Base-by-base conservation (phyloP, 2,797 vertebrate species). In the Poeciliopsis turneri region DNA sequence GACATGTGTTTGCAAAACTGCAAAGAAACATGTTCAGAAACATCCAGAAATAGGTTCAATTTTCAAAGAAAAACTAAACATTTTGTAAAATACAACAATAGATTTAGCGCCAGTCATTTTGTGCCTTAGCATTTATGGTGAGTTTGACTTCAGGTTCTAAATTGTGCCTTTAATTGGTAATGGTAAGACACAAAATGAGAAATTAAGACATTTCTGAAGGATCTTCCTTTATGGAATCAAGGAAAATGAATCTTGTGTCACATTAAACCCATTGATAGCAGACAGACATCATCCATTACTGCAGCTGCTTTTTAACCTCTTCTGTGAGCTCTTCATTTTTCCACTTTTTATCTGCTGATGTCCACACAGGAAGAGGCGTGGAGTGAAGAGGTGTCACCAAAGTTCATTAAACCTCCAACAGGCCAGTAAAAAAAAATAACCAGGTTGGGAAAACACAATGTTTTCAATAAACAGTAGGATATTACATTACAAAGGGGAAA, bases 301-400 rank as follows among this genome's bases (percentile, higher is more conserved):
- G 73, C 73, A 78, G 78, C 39, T n/a, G 43, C 53, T 78, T 86
- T 81, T 85, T 80, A 77, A 57, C 74, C 86, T 79, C 82, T 90
- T 81, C 43, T 45, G 16, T 79, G 72, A 76, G 77, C 76, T 87
- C 80, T 84, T 90, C 87, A 2, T 77, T 36, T 61, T 18, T 83
- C 82, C 77, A 78, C 75, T 75, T 69, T 82, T 90, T 84, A 77
- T 89, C 77, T 85, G 64, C 82, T 72, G 81, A 30, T 49, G 80
- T 84, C 82, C 83, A 75, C 46, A 73, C 10, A 74, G 77, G 25
- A 84, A 77, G 43, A 28, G 64, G 46, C 23, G 12, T 46, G 43
- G 74, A 69, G n/a, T 25, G 23, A 80, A 80, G 30, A 43, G 71
- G 41, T 57, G 76, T 80, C 74, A 80, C 78, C 77, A 55, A 68